Evolutionary conservation across 2,797 vertebrate genomes (phyloP).

Genomic region (Typhlichthys eigenmanni): DNA sequence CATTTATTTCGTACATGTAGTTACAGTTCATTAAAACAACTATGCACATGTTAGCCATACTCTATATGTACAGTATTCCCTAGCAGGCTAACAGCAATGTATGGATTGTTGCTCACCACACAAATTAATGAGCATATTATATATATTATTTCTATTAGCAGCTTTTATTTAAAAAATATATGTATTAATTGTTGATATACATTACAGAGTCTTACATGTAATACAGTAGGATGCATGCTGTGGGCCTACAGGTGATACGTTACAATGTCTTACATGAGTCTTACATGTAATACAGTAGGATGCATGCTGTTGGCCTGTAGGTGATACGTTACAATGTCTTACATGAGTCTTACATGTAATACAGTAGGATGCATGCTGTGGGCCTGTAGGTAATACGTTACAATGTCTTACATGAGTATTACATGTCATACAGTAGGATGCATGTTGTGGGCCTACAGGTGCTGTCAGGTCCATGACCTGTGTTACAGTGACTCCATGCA

Average conservation of each 20-base stretch:
- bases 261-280: neutral
- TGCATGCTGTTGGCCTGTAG: constrained; percentile 32
- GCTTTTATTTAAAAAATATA: too few species aligned
- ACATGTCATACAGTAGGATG: neutral
- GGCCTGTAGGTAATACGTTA: constrained; percentile 46
- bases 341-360: neutral
- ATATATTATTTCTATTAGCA: too few species aligned
- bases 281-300: neutral
- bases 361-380: neutral
- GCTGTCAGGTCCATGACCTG: constrained; percentile 71
- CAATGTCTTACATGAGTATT: neutral
- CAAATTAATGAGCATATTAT: too few species aligned
- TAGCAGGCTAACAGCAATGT: too few species aligned
- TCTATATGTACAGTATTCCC: too few species aligned
- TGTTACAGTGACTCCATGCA: constrained; percentile 68
- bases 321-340: constrained; percentile 19
- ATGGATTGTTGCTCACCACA: too few species aligned
- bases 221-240: neutral
- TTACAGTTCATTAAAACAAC: too few species aligned
- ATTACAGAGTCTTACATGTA: too few species aligned
- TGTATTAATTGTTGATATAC: too few species aligned
- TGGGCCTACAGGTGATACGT: constrained; percentile 43
- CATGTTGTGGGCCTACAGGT: constrained; percentile 47
- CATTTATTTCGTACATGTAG: too few species aligned
- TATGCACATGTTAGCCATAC: too few species aligned